Percentiles rank a stretch among this genome's conserved stretches.
phyloP scores from a whole-genome alignment of 2,797 vertebrate species.

The Hydrolagus colliei region DNA sequence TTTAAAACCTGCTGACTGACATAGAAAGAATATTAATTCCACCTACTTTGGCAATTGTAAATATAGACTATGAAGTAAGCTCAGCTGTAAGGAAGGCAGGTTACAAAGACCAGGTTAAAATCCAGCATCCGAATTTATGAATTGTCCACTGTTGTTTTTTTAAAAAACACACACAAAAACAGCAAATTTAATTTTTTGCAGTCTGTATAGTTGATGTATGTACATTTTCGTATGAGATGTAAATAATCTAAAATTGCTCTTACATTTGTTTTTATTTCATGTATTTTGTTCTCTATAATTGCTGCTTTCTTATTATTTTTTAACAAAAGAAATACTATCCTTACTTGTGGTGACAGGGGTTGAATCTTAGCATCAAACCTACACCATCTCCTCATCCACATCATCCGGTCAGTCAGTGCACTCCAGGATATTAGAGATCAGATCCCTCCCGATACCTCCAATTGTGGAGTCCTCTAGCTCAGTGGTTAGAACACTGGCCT shows the following conservation, averaged over 20 bases:
- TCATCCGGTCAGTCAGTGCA: background rate
- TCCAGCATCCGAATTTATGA: background rate
- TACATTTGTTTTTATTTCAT: constrained; percentile 13
- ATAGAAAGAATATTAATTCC: too few species aligned
- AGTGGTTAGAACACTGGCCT: too few species aligned
- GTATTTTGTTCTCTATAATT: constrained; percentile 30
- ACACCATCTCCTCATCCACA: background rate
- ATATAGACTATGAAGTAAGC: background rate
- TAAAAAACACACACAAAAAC: background rate
- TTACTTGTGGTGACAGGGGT: background rate
- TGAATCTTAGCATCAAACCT: background rate
- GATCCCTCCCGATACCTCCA: background rate
- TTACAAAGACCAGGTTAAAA: constrained; percentile 13
- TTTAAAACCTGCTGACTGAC: too few species aligned
- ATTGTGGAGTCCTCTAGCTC: too few species aligned
- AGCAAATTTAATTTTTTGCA: constrained; percentile 4
- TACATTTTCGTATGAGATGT: constrained; percentile 30
- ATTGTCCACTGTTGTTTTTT: background rate
- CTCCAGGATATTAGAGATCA: too few species aligned
- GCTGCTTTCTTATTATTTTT: constrained; percentile 19
- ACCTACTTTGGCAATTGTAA: too few species aligned
- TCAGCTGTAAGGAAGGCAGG: background rate
- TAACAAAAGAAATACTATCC: constrained; percentile 22
- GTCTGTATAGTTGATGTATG: constrained; percentile 30
- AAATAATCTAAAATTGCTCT: constrained; percentile 27